A percentile compares a stretch with the other conserved stretches of the same genome.
phyloP scores from a whole-genome alignment of 2,113 vertebrate genomes.

The Tapirus terrestris region DNA sequence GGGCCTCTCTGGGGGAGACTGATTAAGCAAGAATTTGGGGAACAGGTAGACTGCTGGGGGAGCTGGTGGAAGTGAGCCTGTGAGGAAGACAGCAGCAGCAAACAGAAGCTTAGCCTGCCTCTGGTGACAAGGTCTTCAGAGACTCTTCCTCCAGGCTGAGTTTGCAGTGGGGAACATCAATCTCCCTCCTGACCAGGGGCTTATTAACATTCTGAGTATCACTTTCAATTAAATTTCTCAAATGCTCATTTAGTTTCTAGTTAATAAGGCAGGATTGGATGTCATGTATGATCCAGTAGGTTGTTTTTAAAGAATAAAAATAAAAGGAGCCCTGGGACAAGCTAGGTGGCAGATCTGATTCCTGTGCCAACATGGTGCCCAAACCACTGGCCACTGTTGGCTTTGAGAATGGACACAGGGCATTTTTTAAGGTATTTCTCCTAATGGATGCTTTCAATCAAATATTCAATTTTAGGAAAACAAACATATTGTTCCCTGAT shows the following conservation, averaged over 20 bases:
- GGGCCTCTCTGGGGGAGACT: neutral
- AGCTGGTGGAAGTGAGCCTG: neutral
- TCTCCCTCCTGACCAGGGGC: slow-evolving; percentile 59
- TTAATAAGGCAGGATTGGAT: slow-evolving; percentile 73
- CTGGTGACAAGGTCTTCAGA: neutral
- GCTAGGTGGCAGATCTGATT: neutral
- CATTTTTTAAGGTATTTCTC: neutral
- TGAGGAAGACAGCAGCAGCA: neutral
- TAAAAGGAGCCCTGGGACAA: slow-evolving; percentile 33
- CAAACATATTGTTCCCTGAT: neutral
- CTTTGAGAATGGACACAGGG: neutral
- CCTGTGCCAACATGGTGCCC: neutral
- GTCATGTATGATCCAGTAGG: slow-evolving; percentile 72
- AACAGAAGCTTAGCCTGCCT: neutral
- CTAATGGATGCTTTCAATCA: neutral
- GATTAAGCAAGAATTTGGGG: neutral
- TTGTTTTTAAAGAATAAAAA: slow-evolving; percentile 70
- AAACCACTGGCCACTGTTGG: neutral
- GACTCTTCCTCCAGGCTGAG: slow-evolving; percentile 22
- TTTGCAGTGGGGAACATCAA: slow-evolving; percentile 55
- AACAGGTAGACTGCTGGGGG: neutral
- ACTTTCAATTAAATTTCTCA: slow-evolving; percentile 75
- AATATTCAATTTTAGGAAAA: slow-evolving; percentile 53
- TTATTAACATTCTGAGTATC: slow-evolving; percentile 74
- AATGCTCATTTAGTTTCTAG: slow-evolving; percentile 76